Conservation (phyloP, 2,888 invertebrate species). For the Vesta saturnalis region DNA sequence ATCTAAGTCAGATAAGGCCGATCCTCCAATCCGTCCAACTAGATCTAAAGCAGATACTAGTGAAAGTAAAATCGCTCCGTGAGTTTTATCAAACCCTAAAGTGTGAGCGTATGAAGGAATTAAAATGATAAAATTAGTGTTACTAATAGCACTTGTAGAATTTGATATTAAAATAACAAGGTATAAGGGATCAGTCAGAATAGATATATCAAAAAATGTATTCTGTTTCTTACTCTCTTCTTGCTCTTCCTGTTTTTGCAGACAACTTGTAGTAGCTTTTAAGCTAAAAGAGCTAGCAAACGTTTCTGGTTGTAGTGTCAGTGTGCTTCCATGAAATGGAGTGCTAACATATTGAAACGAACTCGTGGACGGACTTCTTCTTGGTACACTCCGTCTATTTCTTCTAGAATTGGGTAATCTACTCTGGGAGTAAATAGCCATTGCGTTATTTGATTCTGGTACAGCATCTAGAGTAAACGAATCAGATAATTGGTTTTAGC, state of each 20-base stretch:
- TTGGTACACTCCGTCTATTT: constrained; percentile 64
- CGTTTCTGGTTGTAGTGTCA: constrained; percentile 80
- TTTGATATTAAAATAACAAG: constrained; percentile 85
- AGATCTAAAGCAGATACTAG: constrained; percentile 84
- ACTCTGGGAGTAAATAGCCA: constrained; percentile 53
- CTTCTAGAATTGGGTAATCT: constrained; percentile 44
- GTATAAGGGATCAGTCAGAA: constrained; percentile 82
- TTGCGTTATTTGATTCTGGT: constrained; percentile 65
- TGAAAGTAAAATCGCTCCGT: constrained; percentile 78
- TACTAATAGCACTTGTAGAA: constrained; percentile 86
- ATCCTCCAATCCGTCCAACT: constrained; percentile 85
- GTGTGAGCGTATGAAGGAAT: constrained; percentile 80
- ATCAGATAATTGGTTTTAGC: constrained; percentile 67
- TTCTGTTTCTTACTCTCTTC: constrained; percentile 59
- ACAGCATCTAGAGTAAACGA: constrained; percentile 75
- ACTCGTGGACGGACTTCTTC: constrained; percentile 79
- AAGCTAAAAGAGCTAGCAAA: constrained; percentile 82
- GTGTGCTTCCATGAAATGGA: constrained; percentile 85
- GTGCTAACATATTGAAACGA: constrained; percentile 88
- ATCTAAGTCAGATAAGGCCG: constrained; percentile 82
- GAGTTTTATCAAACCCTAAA: constrained; percentile 75
- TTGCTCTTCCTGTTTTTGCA: constrained; percentile 61
- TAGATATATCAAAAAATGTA: constrained; percentile 78
- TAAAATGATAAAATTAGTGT: constrained; percentile 86
- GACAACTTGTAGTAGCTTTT: constrained; percentile 50